Evolutionary conservation across 2,797 vertebrate genomes (phyloP), one percentile per base, ranked within the genome.

Genomic region (Periparus ater): DNA sequence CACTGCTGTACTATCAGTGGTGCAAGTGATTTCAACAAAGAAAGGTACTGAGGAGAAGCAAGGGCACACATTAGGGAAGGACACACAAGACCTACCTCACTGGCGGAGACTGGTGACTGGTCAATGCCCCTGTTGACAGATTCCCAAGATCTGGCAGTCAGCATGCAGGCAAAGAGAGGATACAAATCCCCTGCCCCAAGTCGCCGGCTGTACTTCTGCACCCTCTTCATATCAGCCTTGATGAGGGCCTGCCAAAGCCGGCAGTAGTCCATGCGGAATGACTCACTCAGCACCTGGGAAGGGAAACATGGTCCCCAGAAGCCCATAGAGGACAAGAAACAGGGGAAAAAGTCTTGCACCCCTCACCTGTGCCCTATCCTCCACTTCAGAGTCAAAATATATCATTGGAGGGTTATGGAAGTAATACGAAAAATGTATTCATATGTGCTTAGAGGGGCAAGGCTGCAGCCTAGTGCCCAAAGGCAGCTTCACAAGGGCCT

Each of bases 161-260:
- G 98, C 95, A 99, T 98, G 61, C 99, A 99, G 84, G 99, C 98
- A 2, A 99, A 99, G 57, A 99, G 98, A 1, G 99, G 98, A 95
- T 98, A 99, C 66, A 99, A 96, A 30, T 99, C 98, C 13, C 99
- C 99, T 0, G 98, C 99, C 15, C 99, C 99, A 21, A 99, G 98
- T 34, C 97, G 97, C 63, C 96, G 98, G 96, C 99, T 98, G 95
- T 99, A 99, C 47, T 97, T 98, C 97, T 99, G 98, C 65, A 99
- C 97, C 11, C 95, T 96, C 57, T 98, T 96, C 98, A 99, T 98
- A 95, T 99, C 98, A 0, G 98, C 97, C 82, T 98, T 98, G 91
- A 99, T 99, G 91, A 99, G 97, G 53, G 99, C 98, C 97, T 99
- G 99, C 99, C 99, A 99, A 89, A 99, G 98, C 26, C 75, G 98